Conservation (phyloP, 2,888 invertebrate species). For the Callyntrura guangdongensis region DNA sequence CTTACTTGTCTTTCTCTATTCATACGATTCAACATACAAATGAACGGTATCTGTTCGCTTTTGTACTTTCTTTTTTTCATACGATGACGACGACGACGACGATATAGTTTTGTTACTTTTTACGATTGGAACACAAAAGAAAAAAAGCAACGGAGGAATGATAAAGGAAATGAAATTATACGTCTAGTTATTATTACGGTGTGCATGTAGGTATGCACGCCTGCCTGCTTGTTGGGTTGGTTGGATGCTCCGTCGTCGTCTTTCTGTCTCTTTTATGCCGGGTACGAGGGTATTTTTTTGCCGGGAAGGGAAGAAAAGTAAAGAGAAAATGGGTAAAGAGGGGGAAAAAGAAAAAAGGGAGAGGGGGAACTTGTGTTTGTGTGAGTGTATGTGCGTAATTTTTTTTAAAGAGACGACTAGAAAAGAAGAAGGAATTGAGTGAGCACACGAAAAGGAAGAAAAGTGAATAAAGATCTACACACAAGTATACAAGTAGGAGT, state of each 20-base stretch:
- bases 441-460: background rate
- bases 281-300: background rate
- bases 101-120: background rate
- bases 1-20: background rate
- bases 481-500: background rate
- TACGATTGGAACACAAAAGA: background rate
- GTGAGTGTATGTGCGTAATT: background rate
- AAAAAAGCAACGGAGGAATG: background rate
- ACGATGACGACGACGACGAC: background rate
- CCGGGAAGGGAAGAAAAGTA: background rate
- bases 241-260: background rate
- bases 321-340: background rate
- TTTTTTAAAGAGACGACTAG: background rate
- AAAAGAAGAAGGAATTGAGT: slow-evolving; percentile 1
- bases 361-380: background rate
- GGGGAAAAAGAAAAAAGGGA: background rate
- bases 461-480: slow-evolving; percentile 21
- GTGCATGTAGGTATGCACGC: too few relatives aligned
- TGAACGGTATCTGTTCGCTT: background rate
- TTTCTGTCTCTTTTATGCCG: background rate
- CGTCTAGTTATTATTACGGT: background rate
- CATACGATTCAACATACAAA: background rate
- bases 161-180: slow-evolving; percentile 50
- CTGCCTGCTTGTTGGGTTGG: background rate
- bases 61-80: background rate